Percentiles rank a stretch among this genome's conserved stretches.
Conservation (phyloP, 2,888 invertebrate species). For the Drosophila dives region DNA sequence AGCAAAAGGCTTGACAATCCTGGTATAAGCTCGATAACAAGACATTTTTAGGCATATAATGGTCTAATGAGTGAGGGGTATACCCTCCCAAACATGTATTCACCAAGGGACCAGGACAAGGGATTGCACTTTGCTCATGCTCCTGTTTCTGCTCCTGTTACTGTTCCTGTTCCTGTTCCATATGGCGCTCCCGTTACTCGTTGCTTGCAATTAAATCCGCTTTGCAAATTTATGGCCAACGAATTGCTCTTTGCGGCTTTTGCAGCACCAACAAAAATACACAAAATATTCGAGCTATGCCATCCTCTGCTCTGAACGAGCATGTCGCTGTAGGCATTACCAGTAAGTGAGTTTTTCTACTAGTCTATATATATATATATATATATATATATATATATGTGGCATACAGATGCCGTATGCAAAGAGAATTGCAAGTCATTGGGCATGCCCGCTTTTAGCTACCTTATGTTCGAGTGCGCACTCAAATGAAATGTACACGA, state of each 20-base stretch:
- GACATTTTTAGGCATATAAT: constrained; percentile 37
- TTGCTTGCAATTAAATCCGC: constrained; percentile 80
- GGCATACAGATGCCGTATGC: constrained; percentile 28
- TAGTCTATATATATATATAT: too few relatives aligned
- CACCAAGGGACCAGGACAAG: constrained; percentile 36
- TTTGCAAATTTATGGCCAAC: constrained; percentile 81
- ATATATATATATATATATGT: neutral
- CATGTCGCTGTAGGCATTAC: constrained; percentile 24
- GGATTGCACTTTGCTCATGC: constrained; percentile 51
- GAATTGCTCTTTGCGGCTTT: constrained; percentile 71
- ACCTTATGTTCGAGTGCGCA: constrained; percentile 55
- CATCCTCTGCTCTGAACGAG: constrained; percentile 8
- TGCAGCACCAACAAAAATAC: constrained; percentile 36
- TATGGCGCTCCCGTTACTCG: constrained; percentile 32
- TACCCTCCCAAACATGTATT: neutral
- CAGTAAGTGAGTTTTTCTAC: constrained; percentile 37
- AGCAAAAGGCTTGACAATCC: constrained; percentile 15
- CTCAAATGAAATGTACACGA: constrained; percentile 36
- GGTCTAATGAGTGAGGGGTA: constrained; percentile 43
- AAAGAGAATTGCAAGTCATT: constrained; percentile 23
- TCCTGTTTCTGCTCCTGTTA: neutral
- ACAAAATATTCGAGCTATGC: constrained; percentile 49
- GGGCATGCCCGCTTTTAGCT: constrained; percentile 17
- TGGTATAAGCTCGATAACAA: constrained; percentile 27
- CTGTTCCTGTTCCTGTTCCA: neutral